Percentiles rank a stretch among this genome's conserved stretches.
phyloP scores from a whole-genome alignment of 2,113 vertebrate species.

The Glaucomys volans region DNA sequence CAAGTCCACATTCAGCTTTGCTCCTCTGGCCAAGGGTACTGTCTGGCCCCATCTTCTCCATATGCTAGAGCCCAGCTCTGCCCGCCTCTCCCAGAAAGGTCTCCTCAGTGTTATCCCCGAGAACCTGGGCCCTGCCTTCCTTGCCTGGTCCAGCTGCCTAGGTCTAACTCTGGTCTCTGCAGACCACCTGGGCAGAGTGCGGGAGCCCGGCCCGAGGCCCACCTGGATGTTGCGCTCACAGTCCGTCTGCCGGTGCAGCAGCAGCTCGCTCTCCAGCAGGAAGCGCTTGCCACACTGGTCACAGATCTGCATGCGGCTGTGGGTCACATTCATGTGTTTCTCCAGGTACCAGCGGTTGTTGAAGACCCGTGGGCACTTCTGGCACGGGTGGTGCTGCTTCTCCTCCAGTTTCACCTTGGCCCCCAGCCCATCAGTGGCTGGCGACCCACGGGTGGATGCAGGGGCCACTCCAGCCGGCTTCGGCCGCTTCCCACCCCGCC shows the following conservation, averaged over 20 bases:
- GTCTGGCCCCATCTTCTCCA: not conserved
- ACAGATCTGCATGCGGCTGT: constrained; percentile 98
- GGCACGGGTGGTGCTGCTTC: constrained; percentile 95
- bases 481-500: constrained; percentile 87
- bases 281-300: constrained; percentile 97
- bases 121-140: not conserved
- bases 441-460: not conserved
- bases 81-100: not conserved
- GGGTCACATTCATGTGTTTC: constrained; percentile 98
- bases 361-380: constrained; percentile 96
- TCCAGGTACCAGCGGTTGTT: constrained; percentile 99
- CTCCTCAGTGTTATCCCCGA: not conserved
- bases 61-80: not conserved
- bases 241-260: constrained; percentile 97
- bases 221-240: constrained; percentile 99
- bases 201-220: constrained; percentile 10
- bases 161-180: not conserved
- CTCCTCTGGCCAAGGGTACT: not conserved
- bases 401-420: constrained; percentile 97
- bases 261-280: constrained; percentile 95
- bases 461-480: constrained; percentile 70
- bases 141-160: too few relatives aligned
- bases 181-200: not conserved
- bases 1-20: not conserved
- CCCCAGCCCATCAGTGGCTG: constrained; percentile 87